Evolutionary conservation across 2,888 invertebrate genomes (phyloP).

Genomic region (Leucania comma): DNA sequence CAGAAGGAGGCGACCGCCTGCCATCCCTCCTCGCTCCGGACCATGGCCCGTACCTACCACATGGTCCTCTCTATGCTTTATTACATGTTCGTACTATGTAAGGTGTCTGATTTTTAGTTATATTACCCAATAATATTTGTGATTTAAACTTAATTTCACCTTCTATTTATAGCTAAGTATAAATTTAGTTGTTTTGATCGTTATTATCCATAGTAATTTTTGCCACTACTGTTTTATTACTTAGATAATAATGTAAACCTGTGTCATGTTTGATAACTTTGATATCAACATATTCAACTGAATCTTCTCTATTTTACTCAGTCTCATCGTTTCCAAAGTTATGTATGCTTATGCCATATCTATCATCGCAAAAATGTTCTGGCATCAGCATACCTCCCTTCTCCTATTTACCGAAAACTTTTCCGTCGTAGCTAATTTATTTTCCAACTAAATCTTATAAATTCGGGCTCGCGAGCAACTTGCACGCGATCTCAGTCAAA

Average conservation of each 20-base stretch:
- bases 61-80: too few relatives aligned
- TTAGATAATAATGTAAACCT: not conserved
- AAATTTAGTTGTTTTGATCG: not conserved
- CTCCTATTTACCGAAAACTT: slow-evolving; percentile 87
- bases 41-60: too few relatives aligned
- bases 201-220: not conserved
- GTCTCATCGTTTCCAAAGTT: not conserved
- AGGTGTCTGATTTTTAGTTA: too few relatives aligned
- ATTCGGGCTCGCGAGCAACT: slow-evolving; percentile 83
- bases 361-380: slow-evolving; percentile 51
- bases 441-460: slow-evolving; percentile 89
- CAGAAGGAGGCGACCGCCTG: too few relatives aligned
- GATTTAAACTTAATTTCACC: too few relatives aligned
- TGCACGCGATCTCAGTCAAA: slow-evolving; percentile 88
- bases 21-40: too few relatives aligned
- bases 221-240: not conserved
- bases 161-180: too few relatives aligned
- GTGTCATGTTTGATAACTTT: not conserved
- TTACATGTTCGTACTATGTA: too few relatives aligned
- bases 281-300: not conserved
- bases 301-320: not conserved
- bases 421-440: slow-evolving; percentile 89
- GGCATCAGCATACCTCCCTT: slow-evolving; percentile 66
- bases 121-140: too few relatives aligned
- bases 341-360: slow-evolving; percentile 47